Evolutionary conservation across 2,888 invertebrate species (phyloP), one percentile per base, ranked within the genome.

Genomic region (Creontiades dilutus): DNA sequence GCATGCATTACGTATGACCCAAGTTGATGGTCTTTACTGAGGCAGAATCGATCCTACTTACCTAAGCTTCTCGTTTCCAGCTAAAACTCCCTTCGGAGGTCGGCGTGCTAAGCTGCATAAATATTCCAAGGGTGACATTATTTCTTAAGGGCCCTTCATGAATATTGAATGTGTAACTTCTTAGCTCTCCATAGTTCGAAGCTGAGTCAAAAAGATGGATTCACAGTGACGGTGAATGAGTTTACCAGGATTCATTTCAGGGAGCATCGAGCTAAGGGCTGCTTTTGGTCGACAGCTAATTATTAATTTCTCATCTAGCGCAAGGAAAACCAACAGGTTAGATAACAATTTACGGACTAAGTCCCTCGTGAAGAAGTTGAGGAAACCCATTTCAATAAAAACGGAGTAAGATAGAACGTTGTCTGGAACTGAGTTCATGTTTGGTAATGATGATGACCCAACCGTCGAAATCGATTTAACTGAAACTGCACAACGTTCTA

Each of bases 111-210:
- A 78, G 78, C 78, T 19, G 28, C 78, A 78, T 78, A 78, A 78
- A 78, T 78, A 78, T 78, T 78, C 46, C 78, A 78, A 46, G 78
- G 78, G 47, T 46, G 47, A 78, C 78, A 78, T 78, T 78, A 46
- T 78, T 78, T 78, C 78, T 78, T 46, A 78, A 78, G 78, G 78
- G 11, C 46, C 47, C 78, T 78, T 47, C 78, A 78, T 78, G 78
- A 78, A 78, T 78, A 78, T 78, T 78, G 78, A 78, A 46, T 78
- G 78, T 68, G n/a, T 5, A 12, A 78, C 37, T 16, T 46, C 78
- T 78, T 78, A 19, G 78, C 46, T 78, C 78, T 37, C 37, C 78
- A 37, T 46, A 4, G 27, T 76, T 76, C 23, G 76, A 23, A 78
- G 46, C 78, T 0, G 47, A 78, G n/a, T n/a, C 37, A 4, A 37